Evolutionary conservation across 2,797 vertebrate genomes (phyloP).

Genomic region (Xyrichtys novacula): DNA sequence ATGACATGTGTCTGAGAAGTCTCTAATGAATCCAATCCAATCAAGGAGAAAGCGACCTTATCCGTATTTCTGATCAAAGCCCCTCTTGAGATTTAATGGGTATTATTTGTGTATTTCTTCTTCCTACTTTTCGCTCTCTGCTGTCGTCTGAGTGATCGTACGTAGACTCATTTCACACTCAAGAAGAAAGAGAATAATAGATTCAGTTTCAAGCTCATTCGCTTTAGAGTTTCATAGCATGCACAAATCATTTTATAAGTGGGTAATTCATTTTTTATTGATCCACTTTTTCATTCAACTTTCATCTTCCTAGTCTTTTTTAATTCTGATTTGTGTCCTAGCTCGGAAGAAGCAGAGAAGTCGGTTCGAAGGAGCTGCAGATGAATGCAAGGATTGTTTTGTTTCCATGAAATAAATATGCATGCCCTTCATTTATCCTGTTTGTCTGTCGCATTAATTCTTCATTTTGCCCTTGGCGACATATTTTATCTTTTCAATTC

Average conservation of each 20-base stretch:
- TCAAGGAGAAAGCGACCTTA: constrained; percentile 34
- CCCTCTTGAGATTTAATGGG: constrained; percentile 21
- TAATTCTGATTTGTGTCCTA: constrained; percentile 65
- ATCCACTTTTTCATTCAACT: constrained; percentile 66
- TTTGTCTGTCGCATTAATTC: constrained; percentile 62
- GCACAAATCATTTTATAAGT: constrained; percentile 67
- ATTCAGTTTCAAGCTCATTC: constrained; percentile 62
- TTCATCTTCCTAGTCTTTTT: constrained; percentile 66
- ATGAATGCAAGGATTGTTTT: constrained; percentile 64
- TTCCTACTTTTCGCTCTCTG: constrained; percentile 21
- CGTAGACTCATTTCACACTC: constrained; percentile 46
- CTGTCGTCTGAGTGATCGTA: constrained; percentile 45
- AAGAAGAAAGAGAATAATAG: constrained; percentile 76
- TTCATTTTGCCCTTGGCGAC: constrained; percentile 53
- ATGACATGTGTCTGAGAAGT: constrained; percentile 21
- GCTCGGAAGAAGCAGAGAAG: constrained; percentile 29
- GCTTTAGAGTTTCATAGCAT: constrained; percentile 55
- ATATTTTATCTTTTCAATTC: constrained; percentile 43
- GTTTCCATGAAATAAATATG: constrained; percentile 77
- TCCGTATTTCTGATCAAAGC: constrained; percentile 47
- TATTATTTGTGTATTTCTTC: constrained; percentile 50
- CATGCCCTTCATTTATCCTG: constrained; percentile 51
- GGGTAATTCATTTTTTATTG: constrained; percentile 76
- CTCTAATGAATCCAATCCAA: constrained; percentile 24
- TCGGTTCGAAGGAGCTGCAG: constrained; percentile 28